These are phyloP conservation scores for Eristalinus aeneus DNA, from an alignment of 2,888 invertebrate genomes.

Conservation along the genomic window DNA sequence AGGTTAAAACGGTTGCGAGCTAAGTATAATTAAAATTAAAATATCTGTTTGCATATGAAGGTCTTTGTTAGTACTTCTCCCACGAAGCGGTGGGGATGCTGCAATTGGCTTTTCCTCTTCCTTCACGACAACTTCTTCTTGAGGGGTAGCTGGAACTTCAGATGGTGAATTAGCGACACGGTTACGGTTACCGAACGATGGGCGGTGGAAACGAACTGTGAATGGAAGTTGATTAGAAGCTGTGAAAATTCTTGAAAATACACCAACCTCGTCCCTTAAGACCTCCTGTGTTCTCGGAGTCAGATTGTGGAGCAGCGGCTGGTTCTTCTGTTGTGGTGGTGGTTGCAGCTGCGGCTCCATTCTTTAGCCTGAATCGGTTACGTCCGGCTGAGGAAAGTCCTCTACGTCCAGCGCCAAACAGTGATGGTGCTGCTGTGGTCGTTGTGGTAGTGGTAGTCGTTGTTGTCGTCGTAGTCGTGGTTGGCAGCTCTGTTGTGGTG, in stretches of 20 bases:
- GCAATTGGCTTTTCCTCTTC: conserved; percentile 76
- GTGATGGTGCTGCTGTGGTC: conserved; percentile 78
- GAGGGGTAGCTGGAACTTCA: conserved; percentile 70
- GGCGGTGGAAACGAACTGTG: conserved; percentile 79
- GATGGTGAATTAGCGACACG: conserved; percentile 74
- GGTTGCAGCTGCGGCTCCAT: conserved; percentile 79
- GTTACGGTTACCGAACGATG: conserved; percentile 78
- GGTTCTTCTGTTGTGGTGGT: conserved; percentile 81
- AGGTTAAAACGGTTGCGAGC: conserved; percentile 80
- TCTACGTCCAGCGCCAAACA: conserved; percentile 75
- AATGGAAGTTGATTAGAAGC: not conserved
- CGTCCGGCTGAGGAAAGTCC: conserved; percentile 76
- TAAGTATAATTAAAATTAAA: conserved; percentile 52
- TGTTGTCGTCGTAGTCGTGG: conserved; percentile 82
- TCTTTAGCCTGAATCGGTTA: conserved; percentile 78
- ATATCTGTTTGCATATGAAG: not conserved
- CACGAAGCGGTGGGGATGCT: conserved; percentile 72
- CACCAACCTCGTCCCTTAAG: conserved; percentile 75
- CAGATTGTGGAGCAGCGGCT: conserved; percentile 80
- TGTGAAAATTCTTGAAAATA: not conserved
- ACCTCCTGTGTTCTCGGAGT: conserved; percentile 72
- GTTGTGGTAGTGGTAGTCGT: conserved; percentile 81
- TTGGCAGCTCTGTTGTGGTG: conserved; percentile 83
- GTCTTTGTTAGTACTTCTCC: conserved; percentile 74
- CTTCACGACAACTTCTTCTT: conserved; percentile 75